Conservation (phyloP, 2,113 vertebrate species). For the Ibidorhyncha struthersii region DNA sequence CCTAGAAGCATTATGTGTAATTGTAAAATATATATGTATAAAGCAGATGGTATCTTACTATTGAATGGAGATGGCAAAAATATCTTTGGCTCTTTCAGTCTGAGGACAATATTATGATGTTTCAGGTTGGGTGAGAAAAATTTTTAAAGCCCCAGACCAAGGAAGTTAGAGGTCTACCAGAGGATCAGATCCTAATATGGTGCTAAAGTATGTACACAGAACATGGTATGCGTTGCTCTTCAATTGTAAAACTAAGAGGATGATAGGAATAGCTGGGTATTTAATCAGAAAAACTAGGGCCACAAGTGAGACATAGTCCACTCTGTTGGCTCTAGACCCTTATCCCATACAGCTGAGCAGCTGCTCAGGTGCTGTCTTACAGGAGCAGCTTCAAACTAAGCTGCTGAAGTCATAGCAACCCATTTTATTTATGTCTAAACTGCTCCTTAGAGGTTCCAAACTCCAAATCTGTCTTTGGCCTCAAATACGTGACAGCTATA, state of each 20-base stretch:
- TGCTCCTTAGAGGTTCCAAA: neutral
- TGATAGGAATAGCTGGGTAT: neutral
- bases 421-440: neutral
- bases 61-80: neutral
- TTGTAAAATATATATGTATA: neutral
- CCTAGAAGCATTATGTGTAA: neutral
- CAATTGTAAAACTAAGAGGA: neutral
- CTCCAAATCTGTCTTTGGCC: neutral
- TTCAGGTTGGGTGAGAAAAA: neutral
- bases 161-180: neutral
- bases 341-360: neutral
- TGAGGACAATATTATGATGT: neutral
- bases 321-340: neutral
- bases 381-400: neutral
- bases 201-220: neutral
- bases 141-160: neutral
- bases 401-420: neutral
- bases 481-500: neutral
- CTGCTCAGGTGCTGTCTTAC: neutral
- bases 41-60: neutral
- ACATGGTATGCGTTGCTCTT: neutral
- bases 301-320: neutral
- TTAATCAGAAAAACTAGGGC: neutral
- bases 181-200: neutral
- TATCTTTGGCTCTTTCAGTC: neutral